Evolutionary conservation across 1,140 invertebrate species (phyloP).

Genomic region (Drosophila murphyi): DNA sequence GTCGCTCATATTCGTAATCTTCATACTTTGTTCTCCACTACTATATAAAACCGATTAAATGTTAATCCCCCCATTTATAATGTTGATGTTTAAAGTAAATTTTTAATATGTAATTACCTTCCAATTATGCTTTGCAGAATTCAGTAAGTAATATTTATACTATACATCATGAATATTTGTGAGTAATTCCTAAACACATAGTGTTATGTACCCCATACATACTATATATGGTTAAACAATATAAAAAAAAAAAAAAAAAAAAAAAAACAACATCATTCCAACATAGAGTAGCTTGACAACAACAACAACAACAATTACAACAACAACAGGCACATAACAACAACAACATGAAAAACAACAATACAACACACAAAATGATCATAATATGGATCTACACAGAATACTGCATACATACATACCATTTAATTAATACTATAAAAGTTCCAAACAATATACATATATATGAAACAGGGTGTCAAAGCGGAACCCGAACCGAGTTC

Average conservation of each 20-base stretch:
- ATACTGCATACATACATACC: slow-evolving; percentile 11
- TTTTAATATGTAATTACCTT: slow-evolving; percentile 83
- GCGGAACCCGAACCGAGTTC: no score
- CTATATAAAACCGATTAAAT: slow-evolving; percentile 70
- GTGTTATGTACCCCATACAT: slow-evolving; percentile 74
- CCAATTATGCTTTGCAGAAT: slow-evolving; percentile 84
- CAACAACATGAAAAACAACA: slow-evolving; percentile 14
- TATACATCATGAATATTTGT: slow-evolving; percentile 79
- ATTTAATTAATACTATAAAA: slow-evolving; percentile 1
- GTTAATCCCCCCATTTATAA: slow-evolving; percentile 59
- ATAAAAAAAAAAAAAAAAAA: slow-evolving; percentile 13
- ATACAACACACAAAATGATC: slow-evolving; percentile 2
- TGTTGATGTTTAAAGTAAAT: slow-evolving; percentile 79
- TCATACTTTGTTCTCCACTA: slow-evolving; percentile 59
- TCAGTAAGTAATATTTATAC: slow-evolving; percentile 84
- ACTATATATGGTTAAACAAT: slow-evolving; percentile 64
- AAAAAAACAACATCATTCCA: slow-evolving; percentile 26
- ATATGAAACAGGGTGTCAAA: no score
- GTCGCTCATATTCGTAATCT: slow-evolving; percentile 65
- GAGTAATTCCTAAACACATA: slow-evolving; percentile 79
- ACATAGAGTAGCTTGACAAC: slow-evolving; percentile 43
- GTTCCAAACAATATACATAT: no score
- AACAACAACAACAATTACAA: slow-evolving; percentile 21
- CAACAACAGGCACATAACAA: slow-evolving; percentile 11
- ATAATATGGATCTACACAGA: slow-evolving; percentile 4